Evolutionary conservation across 2,113 vertebrate species (phyloP), one percentile per base, ranked within the genome.

Genomic region (Stegastes partitus): DNA sequence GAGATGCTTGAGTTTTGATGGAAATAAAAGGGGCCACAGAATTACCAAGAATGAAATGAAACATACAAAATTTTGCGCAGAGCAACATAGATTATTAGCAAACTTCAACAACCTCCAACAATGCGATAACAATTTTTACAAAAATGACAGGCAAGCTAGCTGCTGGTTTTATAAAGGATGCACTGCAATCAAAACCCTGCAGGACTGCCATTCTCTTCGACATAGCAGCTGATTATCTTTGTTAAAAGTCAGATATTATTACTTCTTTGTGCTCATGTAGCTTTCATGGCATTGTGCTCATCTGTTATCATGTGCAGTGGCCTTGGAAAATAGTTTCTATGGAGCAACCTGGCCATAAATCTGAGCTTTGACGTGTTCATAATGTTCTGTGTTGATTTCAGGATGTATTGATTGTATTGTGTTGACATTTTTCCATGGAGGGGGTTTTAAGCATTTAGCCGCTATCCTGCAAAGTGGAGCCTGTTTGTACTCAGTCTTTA

Each of bases 371-470:
- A 74, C 78, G 61, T 66, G 16, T 64, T 64, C 10, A 26, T 59
- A 47, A 69, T 65, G 45, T 58, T 75, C 67, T 12, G 1, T 59
- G 19, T 59, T 58, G 39, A 68, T 57, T 11, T 21, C 39, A 66
- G 39, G 70, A 64, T 70, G 44, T 68, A 68, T 73, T 73, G 63
- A 77, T 70, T 53, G 11, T 11, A 26, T 56, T 74, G 21, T 49
- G 47, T 19, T 5, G n/a, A 47, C 42, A 31, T 70, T 81, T 77
- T 19, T 61, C 62, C 62, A 77, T 62, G 57, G 39, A 3, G 12
- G 14, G 3, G 39, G 39, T 64, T 57, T 23, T 39, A 19, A 23
- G 61, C 8, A n/a, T 49, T 82, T 56, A 62, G 37, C 18, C 31
- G 11, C 16, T 42, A 56, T 47, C 37, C 31, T 37, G 22, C 47